These are phyloP conservation scores for Acrocephalus kingi DNA, from an alignment of 2,113 vertebrate species.

Conservation along the genomic window DNA sequence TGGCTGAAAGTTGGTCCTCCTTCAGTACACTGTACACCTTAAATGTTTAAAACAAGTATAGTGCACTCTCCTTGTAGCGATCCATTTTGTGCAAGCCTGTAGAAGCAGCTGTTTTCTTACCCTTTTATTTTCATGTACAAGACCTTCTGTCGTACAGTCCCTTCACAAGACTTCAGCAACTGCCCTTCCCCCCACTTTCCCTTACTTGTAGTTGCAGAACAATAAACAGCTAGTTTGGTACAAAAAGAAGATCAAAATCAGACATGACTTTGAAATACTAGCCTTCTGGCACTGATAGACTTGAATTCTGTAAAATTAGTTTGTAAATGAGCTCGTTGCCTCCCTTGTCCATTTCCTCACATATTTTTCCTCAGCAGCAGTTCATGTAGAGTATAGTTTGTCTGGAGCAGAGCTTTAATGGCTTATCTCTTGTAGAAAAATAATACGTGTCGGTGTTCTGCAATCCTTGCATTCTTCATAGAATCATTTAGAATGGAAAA, in stretches of 20 bases:
- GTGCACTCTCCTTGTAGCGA: background rate
- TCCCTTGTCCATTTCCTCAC: background rate
- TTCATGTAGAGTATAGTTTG: background rate
- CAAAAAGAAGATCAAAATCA: background rate
- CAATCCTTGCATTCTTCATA: background rate
- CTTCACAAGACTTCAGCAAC: background rate
- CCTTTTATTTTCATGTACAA: background rate
- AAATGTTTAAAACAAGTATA: background rate
- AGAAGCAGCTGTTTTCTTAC: background rate
- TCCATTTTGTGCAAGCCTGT: background rate
- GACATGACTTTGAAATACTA: background rate
- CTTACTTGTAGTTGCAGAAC: background rate
- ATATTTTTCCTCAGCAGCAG: background rate
- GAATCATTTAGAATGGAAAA: background rate
- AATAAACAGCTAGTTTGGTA: background rate
- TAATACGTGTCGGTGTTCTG: background rate
- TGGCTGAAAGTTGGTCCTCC: background rate
- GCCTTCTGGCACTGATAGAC: background rate
- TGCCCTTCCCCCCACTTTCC: background rate
- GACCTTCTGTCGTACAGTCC: background rate
- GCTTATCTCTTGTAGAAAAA: background rate
- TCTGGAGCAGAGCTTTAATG: background rate
- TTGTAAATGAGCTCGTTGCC: background rate
- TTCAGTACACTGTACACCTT: background rate
- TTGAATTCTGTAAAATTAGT: background rate